A percentile compares a stretch with the other conserved stretches of the same genome.
Evolutionary conservation across 2,888 invertebrate genomes (phyloP).

Genomic region (Drosophila picticornis): DNA sequence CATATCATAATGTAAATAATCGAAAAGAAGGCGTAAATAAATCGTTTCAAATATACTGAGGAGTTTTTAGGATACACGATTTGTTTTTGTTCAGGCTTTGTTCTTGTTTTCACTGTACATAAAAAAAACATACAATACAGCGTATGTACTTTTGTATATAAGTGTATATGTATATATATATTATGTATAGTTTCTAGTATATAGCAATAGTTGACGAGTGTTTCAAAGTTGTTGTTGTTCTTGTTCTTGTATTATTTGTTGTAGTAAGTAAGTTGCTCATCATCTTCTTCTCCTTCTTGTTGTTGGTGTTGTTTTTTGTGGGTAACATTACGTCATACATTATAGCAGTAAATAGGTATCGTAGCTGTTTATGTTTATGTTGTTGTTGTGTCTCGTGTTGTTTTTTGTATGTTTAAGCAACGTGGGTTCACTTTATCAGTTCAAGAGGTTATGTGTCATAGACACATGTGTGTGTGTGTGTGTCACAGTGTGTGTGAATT

Average conservation of each 20-base stretch:
- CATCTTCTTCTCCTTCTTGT: constrained; percentile 21
- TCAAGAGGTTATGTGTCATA: constrained; percentile 51
- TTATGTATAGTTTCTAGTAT: constrained; percentile 63
- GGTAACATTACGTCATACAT: constrained; percentile 76
- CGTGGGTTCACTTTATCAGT: constrained; percentile 73
- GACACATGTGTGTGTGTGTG: constrained; percentile 35
- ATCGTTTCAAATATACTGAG: constrained; percentile 53
- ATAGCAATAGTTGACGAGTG: constrained; percentile 73
- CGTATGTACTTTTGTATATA: constrained; percentile 75
- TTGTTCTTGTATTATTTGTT: constrained; percentile 27
- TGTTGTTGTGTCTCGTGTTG: constrained; percentile 26
- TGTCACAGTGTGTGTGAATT: constrained; percentile 11
- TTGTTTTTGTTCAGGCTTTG: constrained; percentile 76
- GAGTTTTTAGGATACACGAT: constrained; percentile 74
- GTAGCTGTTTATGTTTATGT: constrained; percentile 61
- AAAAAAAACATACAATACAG: constrained; percentile 75
- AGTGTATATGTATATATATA: constrained; percentile 74
- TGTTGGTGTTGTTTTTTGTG: constrained; percentile 55
- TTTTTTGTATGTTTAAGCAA: constrained; percentile 54
- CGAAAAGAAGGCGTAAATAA: constrained; percentile 52
- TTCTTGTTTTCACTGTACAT: constrained; percentile 70
- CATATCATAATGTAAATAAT: constrained; percentile 50
- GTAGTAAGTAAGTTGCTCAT: constrained; percentile 25
- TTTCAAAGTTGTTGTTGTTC: constrained; percentile 58
- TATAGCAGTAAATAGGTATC: constrained; percentile 78